Conservation (phyloP, 2,113 vertebrate genomes). For the Rhabdornis inornatus region DNA sequence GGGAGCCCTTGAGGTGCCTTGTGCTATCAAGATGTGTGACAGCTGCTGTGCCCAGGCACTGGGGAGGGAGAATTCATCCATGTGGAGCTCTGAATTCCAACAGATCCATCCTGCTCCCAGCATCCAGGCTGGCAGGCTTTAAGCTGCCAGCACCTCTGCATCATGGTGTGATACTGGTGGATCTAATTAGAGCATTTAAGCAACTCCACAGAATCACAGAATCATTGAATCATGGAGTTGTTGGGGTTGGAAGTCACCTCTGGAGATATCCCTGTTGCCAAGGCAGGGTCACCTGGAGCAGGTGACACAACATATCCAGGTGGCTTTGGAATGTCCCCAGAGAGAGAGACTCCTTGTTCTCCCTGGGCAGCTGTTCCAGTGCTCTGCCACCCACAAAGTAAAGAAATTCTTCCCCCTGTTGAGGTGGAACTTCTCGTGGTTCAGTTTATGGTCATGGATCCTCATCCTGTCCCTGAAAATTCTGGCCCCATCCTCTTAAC, state of each 20-base stretch:
- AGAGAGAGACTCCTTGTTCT: neutral
- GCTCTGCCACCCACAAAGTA: neutral
- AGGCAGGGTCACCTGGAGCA: neutral
- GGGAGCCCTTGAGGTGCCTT: neutral
- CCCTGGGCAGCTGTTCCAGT: neutral
- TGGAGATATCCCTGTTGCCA: neutral
- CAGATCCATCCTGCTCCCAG: neutral
- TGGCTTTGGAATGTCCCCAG: neutral
- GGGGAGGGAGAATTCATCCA: neutral
- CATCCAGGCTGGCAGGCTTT: neutral
- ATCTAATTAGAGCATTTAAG: neutral
- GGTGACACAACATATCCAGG: neutral
- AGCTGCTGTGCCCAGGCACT: neutral
- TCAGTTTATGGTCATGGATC: accelerated
- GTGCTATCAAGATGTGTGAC: accelerated
- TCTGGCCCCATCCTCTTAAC: neutral
- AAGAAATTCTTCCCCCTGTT: neutral
- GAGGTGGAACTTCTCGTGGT: neutral
- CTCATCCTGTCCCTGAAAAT: neutral
- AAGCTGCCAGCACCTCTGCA: neutral
- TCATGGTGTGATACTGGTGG: neutral
- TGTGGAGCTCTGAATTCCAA: neutral
- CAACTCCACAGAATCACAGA: neutral
- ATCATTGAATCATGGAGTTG: neutral
- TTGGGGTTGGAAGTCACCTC: neutral